phyloP scores from a whole-genome alignment of 2,113 vertebrate species.

The Dasyornis broadbenti region DNA sequence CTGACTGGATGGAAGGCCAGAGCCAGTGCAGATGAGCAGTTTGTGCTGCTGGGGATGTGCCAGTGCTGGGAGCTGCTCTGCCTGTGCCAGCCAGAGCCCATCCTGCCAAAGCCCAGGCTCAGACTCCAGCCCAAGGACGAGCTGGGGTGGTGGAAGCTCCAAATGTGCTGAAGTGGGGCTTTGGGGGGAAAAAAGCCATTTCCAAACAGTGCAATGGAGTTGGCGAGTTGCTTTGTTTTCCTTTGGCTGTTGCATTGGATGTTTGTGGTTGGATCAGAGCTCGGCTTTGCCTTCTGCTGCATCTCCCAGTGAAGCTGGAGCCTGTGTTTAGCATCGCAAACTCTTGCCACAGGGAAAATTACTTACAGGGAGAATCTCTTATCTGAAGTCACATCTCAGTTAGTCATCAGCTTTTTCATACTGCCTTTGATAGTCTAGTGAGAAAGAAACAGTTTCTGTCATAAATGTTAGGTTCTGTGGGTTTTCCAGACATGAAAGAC shows the following conservation, averaged over 20 bases:
- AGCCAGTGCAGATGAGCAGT: background rate
- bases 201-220: background rate
- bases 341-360: background rate
- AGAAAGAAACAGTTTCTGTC: conserved; percentile 6
- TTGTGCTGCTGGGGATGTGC: background rate
- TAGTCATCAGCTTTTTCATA: conserved; percentile 17
- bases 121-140: background rate
- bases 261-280: conserved; percentile 30
- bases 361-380: background rate
- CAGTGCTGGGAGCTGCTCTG: background rate
- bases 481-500: conserved; percentile 28
- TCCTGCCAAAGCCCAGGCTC: background rate
- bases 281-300: conserved; percentile 4
- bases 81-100: background rate
- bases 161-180: background rate
- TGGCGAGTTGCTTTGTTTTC: conserved; percentile 29
- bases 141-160: background rate
- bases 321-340: background rate
- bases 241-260: conserved; percentile 46
- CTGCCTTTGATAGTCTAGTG: background rate
- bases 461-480: background rate
- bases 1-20: accelerated
- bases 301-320: background rate
- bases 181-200: background rate
- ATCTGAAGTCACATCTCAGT: conserved; percentile 22